Percentiles rank a stretch among this genome's conserved stretches.
Evolutionary conservation across 2,113 vertebrate genomes (phyloP).

Genomic region (Oncorhynchus kisutch): DNA sequence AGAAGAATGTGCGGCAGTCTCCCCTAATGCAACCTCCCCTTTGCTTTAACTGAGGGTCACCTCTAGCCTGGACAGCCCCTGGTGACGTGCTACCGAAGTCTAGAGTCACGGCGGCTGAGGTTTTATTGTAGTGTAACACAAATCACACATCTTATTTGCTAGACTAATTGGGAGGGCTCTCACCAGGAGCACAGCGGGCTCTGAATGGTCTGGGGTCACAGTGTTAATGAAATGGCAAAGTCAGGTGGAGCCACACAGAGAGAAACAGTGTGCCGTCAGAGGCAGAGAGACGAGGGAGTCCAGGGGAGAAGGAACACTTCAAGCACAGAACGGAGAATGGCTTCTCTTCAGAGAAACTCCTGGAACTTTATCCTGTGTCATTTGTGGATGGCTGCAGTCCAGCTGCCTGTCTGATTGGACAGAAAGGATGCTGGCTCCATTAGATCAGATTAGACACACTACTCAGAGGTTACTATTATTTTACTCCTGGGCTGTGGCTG

Average conservation of each 20-base stretch:
- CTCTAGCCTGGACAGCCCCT: neutral
- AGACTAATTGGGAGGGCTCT: constrained; percentile 27
- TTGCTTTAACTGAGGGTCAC: neutral
- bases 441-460: too few species aligned
- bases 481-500: too few species aligned
- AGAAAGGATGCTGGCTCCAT: too few species aligned
- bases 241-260: constrained; percentile 41
- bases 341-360: constrained; percentile 10
- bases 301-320: neutral
- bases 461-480: too few species aligned
- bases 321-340: neutral
- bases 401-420: too few species aligned
- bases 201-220: constrained; percentile 56
- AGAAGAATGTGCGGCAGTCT: too few species aligned
- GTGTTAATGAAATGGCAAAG: constrained; percentile 51
- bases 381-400: too few species aligned
- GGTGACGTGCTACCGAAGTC: neutral
- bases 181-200: constrained; percentile 4
- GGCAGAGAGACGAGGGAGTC: neutral
- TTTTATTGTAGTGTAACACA: constrained; percentile 23
- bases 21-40: too few species aligned
- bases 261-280: neutral
- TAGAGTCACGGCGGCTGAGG: neutral
- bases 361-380: neutral
- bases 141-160: constrained; percentile 36